phyloP scores from a whole-genome alignment of 2,113 vertebrate species.

The Taurulus bubalis region DNA sequence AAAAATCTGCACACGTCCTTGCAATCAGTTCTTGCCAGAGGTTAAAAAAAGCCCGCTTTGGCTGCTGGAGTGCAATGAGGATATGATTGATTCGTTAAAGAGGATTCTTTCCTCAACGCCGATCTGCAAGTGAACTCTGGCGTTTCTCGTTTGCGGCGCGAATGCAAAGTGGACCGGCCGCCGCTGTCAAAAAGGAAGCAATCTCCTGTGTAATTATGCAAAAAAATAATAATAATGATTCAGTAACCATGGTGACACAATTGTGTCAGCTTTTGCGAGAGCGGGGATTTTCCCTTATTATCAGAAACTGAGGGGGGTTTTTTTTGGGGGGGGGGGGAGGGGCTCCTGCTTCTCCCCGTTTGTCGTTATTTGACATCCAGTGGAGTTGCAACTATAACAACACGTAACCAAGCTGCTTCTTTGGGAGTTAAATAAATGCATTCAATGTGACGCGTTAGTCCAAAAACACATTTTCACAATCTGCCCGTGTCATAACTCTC shows the following conservation, averaged over 20 bases:
- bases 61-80: not conserved
- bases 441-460: not conserved
- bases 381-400: not conserved
- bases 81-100: constrained; percentile 13
- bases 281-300: constrained; percentile 1
- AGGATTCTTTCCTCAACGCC: not conserved
- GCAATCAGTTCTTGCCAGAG: not conserved
- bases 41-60: not conserved
- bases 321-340: too few relatives aligned
- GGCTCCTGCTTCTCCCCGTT: not conserved
- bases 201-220: constrained; percentile 31
- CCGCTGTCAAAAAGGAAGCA: constrained; percentile 10
- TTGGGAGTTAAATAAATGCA: not conserved
- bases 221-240: not conserved
- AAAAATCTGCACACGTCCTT: not conserved
- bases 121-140: constrained; percentile 4
- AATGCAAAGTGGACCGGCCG: constrained; percentile 16
- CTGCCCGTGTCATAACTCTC: too few relatives aligned
- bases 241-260: constrained; percentile 37
- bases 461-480: not conserved
- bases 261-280: constrained; percentile 1
- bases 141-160: not conserved
- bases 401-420: not conserved
- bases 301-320: not conserved
- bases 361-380: not conserved